phyloP scores from a whole-genome alignment of 2,797 vertebrate genomes.

The Spea hammondii region DNA sequence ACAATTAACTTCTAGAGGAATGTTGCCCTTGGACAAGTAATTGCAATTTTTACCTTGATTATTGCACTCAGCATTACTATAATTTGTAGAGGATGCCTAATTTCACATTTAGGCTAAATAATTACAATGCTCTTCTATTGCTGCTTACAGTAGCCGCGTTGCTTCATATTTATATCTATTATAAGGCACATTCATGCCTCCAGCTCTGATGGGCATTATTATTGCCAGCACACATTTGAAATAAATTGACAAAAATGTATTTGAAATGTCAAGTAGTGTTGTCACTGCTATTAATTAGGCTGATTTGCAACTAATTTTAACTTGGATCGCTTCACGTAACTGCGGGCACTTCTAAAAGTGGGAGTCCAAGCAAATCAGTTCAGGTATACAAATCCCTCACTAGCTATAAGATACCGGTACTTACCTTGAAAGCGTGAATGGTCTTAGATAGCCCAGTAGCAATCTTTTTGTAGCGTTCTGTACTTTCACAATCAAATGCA shows the following conservation, averaged over 20 bases:
- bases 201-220: neutral
- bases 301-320: neutral
- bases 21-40: neutral
- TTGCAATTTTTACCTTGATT: neutral
- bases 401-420: too few relatives aligned
- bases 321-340: neutral
- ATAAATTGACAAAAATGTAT: neutral
- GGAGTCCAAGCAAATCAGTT: neutral
- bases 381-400: too few relatives aligned
- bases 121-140: neutral
- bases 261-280: slow-evolving; percentile 4
- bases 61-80: neutral
- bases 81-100: neutral
- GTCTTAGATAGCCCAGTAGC: too few relatives aligned
- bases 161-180: neutral
- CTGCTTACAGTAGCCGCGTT: neutral
- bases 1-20: slow-evolving; percentile 4
- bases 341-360: neutral
- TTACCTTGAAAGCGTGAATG: too few relatives aligned
- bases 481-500: too few relatives aligned
- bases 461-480: too few relatives aligned
- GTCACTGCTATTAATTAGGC: neutral
- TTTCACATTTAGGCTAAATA: neutral
- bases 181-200: slow-evolving; percentile 1
- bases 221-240: neutral